Percentiles rank a stretch among this genome's conserved stretches.
Conservation (phyloP, 2,888 invertebrate genomes). For the Scaptomyza tumidula region DNA sequence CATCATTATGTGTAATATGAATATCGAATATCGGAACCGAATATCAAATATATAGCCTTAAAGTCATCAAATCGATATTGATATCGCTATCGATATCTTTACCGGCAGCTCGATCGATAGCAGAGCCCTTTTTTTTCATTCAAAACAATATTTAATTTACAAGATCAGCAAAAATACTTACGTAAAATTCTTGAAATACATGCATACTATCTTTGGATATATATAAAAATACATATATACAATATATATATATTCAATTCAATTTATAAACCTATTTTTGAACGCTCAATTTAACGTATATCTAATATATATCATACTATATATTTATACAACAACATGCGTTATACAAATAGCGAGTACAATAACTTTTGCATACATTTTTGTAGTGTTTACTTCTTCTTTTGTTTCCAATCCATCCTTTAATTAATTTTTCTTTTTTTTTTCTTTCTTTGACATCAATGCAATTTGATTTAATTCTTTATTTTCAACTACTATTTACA, state of each 20-base stretch:
- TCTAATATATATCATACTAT: conserved; percentile 28
- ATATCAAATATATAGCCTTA: conserved; percentile 18
- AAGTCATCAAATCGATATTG: conserved; percentile 27
- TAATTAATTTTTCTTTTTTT: conserved; percentile 4
- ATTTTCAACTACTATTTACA: conserved; percentile 1
- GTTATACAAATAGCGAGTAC: conserved; percentile 50
- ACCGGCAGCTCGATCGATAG: conserved; percentile 31
- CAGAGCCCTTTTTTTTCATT: conserved; percentile 1
- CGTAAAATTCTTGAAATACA: conserved; percentile 42
- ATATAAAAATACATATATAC: conserved; percentile 6
- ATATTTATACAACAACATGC: conserved; percentile 36
- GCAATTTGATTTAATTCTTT: conserved; percentile 22
- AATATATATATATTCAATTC: conserved; percentile 21
- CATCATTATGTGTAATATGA: conserved; percentile 32
- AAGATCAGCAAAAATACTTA: conserved; percentile 39
- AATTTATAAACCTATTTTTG: conserved; percentile 37
- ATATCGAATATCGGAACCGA: conserved; percentile 18
- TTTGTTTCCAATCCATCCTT: conserved; percentile 47
- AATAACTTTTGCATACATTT: conserved; percentile 70
- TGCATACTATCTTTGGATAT: conserved; percentile 49
- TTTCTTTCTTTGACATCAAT: conserved; percentile 37
- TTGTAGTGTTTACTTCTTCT: conserved; percentile 71
- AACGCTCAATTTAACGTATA: conserved; percentile 56
- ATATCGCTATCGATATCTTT: conserved; percentile 20
- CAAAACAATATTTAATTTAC: conserved; percentile 4